Base-by-base conservation (phyloP, 2,888 invertebrate genomes). In the Mayetiola destructor region DNA sequence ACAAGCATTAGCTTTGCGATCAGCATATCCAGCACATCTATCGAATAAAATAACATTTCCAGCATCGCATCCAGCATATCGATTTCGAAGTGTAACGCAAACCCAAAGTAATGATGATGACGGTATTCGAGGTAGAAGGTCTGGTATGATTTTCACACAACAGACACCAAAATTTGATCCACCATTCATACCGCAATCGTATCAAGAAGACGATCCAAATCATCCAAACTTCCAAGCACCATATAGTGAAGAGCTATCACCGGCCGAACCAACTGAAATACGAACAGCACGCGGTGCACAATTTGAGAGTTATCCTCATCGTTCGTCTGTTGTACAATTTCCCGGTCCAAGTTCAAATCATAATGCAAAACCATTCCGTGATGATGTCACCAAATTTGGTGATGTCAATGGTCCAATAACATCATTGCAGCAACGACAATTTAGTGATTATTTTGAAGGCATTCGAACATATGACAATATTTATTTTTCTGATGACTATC, bases 381-480 rank as follows among this genome's bases (percentile, higher is more conserved):
- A 73, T 37, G 73, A 73, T 52, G 72, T 73, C 2, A 73, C 73
- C 29, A 73, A 73, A 60, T 73, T 73, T 55, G 73, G 73, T 1
- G 73, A 73, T 37, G 63, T 71, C 10, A 73, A 73, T 59, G 72
- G 72, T 10, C 73, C 73, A 0, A 69, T 73, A 14, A 71, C 72
- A 2, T 69, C 70, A 2, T 39, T 71, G 37, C 70, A 69, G 0
- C 62, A 60, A 52, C 57, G 53, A 8, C 52, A 35, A 12, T 56
- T 48, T 23, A 56, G 48, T 27, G 59, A 59, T 35, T 60, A 53
- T 32, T 58, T 16, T 10, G 60, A 61, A 23, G 55, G 57, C 52
- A 57, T 57, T 32, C 64, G 69, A 10, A 65, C 68, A 2, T 69
- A 68, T 54, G 59, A 58, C 27, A 65, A 70, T 12, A 68, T 68